These are phyloP conservation scores for Buceros bicornis DNA, from an alignment of 2,797 vertebrate genomes.

Conservation along the genomic window DNA sequence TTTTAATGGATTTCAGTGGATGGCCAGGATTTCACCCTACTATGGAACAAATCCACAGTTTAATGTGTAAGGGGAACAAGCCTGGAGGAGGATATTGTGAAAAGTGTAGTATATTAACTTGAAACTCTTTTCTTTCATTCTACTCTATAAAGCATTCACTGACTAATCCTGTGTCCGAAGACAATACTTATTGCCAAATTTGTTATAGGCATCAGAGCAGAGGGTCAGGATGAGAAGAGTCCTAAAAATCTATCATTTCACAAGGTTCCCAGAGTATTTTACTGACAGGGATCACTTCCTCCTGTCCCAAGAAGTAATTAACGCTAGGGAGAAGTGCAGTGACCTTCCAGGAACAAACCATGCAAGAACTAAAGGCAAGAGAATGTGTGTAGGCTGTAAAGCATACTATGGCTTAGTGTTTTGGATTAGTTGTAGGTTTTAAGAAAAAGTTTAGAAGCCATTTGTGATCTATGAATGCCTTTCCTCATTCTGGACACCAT, in stretches of 20 bases:
- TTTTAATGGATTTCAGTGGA: background rate
- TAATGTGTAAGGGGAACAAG: background rate
- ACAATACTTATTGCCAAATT: background rate
- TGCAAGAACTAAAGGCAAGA: background rate
- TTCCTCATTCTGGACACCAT: background rate
- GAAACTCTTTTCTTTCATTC: background rate
- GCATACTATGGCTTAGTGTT: background rate
- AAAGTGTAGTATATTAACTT: background rate
- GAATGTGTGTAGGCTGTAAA: accelerated
- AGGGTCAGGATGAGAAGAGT: background rate
- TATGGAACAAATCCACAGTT: background rate
- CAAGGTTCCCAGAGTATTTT: background rate
- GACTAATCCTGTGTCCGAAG: background rate
- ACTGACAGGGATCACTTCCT: background rate
- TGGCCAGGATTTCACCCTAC: background rate
- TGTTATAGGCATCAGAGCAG: background rate
- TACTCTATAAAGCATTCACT: background rate
- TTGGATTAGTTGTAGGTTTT: background rate
- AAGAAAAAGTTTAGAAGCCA: background rate
- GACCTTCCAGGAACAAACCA: background rate
- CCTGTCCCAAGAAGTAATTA: background rate
- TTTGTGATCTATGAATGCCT: background rate
- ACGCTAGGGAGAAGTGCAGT: background rate
- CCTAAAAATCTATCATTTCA: background rate
- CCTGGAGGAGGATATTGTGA: background rate